A percentile compares a stretch with the other conserved stretches of the same genome.
Conservation (phyloP, 2,888 invertebrate genomes). For the Dolomedes plantarius region DNA sequence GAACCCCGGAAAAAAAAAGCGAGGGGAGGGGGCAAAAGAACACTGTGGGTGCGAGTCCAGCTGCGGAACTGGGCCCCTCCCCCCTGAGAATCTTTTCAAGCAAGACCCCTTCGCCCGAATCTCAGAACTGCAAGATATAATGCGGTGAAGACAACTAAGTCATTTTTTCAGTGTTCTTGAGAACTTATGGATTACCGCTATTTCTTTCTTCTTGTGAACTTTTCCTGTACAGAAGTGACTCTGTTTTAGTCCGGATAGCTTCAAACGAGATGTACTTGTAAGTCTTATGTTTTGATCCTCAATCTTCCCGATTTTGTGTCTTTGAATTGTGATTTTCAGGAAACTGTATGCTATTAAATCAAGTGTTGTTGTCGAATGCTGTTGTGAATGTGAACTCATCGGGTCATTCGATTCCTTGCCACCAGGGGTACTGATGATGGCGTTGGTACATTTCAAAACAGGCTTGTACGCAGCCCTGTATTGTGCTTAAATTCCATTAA, state of each 20-base stretch:
- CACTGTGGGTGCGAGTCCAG: conserved; percentile 64
- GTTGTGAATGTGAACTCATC: neutral
- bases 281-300: conserved; percentile 32
- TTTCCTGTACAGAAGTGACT: conserved; percentile 42
- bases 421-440: neutral
- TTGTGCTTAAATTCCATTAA: too few species aligned
- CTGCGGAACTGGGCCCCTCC: conserved; percentile 36
- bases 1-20: conserved; percentile 25
- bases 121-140: conserved; percentile 22
- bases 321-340: neutral
- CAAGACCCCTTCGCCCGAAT: conserved; percentile 30
- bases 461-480: too few species aligned
- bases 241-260: conserved; percentile 32
- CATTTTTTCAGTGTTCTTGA: conserved; percentile 51
- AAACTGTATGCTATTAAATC: neutral
- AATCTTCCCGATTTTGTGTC: conserved; percentile 13
- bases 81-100: conserved; percentile 52
- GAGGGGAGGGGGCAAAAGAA: conserved; percentile 22
- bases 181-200: conserved; percentile 24
- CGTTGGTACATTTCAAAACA: too few species aligned
- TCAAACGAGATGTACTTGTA: conserved; percentile 26
- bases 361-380: conserved; percentile 17
- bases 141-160: conserved; percentile 61
- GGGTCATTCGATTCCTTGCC: neutral
- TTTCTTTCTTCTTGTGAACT: conserved; percentile 11